A percentile compares a stretch with the other conserved stretches of the same genome.
Evolutionary conservation across 2,113 vertebrate species (phyloP).

Genomic region (Panurus biarmicus): DNA sequence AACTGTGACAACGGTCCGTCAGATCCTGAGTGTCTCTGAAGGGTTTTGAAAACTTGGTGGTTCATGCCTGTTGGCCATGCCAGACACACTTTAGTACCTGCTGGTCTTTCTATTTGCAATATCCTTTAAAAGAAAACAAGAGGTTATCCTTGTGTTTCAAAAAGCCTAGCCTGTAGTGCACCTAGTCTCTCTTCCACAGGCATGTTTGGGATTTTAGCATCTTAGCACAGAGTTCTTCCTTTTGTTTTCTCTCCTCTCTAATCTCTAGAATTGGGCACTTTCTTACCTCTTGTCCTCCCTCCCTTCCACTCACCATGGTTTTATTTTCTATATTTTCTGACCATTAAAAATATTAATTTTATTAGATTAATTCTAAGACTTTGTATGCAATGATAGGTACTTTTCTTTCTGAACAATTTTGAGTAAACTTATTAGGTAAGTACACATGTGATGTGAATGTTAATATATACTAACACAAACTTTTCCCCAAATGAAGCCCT

Average conservation of each 20-base stretch:
- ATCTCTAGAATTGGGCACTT: not conserved
- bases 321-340: not conserved
- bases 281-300: not conserved
- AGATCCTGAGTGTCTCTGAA: fast-evolving
- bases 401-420: not conserved
- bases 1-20: not conserved
- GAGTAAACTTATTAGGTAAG: not conserved
- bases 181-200: not conserved
- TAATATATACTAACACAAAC: not conserved
- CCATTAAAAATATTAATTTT: not conserved
- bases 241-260: not conserved
- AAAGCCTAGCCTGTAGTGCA: not conserved
- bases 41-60: not conserved
- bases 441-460: not conserved
- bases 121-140: not conserved
- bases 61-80: not conserved
- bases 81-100: not conserved
- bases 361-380: not conserved
- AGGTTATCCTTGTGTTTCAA: not conserved
- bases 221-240: not conserved
- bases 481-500: not conserved
- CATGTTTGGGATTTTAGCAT: not conserved
- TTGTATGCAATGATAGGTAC: not conserved
- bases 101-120: not conserved
- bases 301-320: not conserved